phyloP scores from a whole-genome alignment of 2,888 invertebrate species.

The Yponomeuta plumbellus region DNA sequence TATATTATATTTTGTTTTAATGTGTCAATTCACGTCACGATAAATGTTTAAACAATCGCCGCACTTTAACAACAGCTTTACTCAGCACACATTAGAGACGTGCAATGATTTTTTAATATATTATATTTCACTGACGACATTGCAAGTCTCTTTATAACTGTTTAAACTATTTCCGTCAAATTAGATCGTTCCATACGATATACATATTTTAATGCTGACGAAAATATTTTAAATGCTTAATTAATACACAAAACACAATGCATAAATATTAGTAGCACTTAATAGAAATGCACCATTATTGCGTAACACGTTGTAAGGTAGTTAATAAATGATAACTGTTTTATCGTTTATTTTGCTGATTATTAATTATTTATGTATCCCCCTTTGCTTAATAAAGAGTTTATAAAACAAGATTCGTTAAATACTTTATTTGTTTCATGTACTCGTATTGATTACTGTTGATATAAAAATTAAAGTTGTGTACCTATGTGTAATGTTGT shows the following conservation, averaged over 20 bases:
- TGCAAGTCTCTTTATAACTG: background rate
- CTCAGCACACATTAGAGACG: background rate
- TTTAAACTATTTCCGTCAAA: background rate
- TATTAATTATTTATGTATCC: no score
- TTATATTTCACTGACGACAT: background rate
- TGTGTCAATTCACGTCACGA: background rate
- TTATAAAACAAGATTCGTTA: no score
- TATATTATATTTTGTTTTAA: background rate
- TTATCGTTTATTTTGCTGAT: background rate
- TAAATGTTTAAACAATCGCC: background rate
- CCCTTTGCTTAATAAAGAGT: no score
- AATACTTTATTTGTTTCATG: no score
- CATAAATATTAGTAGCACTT: background rate
- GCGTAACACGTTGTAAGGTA: background rate
- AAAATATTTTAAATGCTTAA: background rate
- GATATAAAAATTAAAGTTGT: background rate
- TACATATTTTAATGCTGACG: background rate
- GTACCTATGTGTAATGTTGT: background rate
- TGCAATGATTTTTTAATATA: background rate
- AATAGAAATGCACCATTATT: background rate
- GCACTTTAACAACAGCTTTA: background rate
- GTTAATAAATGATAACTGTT: background rate
- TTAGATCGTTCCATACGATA: no score
- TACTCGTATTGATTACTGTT: no score
- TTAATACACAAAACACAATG: background rate